These are phyloP conservation scores for Micronycteris hirsuta DNA, from an alignment of 2,113 vertebrate species.

Conservation along the genomic window DNA sequence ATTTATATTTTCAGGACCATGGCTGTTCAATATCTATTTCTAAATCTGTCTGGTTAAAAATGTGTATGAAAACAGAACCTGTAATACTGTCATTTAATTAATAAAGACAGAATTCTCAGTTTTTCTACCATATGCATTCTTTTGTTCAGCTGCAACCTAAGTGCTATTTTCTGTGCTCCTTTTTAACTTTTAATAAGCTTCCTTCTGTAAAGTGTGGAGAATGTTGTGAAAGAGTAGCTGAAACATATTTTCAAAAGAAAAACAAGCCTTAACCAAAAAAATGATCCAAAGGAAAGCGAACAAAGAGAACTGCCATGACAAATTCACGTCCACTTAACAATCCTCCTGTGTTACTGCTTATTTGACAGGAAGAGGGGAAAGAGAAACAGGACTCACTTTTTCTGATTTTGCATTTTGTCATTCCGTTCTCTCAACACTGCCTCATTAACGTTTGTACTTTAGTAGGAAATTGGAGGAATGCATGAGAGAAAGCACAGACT, in stretches of 20 bases:
- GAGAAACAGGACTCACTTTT: neutral
- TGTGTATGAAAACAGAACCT: conserved; percentile 37
- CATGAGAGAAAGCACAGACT: neutral
- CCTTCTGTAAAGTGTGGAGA: conserved; percentile 57
- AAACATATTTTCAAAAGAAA: conserved; percentile 69
- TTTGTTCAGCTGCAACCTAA: conserved; percentile 39
- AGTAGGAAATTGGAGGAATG: neutral
- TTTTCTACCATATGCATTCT: conserved; percentile 60
- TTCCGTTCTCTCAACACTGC: neutral
- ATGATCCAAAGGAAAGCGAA: neutral
- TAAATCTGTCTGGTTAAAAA: conserved; percentile 62
- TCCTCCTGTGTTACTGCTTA: neutral
- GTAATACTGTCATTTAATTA: conserved; percentile 56
- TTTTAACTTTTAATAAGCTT: conserved; percentile 69
- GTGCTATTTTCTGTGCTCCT: conserved; percentile 63
- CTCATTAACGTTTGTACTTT: neutral
- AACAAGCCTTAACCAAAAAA: conserved; percentile 55
- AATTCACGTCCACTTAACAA: neutral
- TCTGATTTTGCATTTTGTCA: neutral
- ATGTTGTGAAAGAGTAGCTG: conserved; percentile 57
- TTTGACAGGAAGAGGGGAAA: neutral
- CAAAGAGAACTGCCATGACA: neutral
- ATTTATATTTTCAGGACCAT: conserved; percentile 49
- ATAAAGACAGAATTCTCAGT: conserved; percentile 55
- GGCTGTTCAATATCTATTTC: conserved; percentile 47